Percentiles rank a stretch among this genome's conserved stretches.
Evolutionary conservation across 2,113 vertebrate species (phyloP).

Genomic region (Nipponia nippon): DNA sequence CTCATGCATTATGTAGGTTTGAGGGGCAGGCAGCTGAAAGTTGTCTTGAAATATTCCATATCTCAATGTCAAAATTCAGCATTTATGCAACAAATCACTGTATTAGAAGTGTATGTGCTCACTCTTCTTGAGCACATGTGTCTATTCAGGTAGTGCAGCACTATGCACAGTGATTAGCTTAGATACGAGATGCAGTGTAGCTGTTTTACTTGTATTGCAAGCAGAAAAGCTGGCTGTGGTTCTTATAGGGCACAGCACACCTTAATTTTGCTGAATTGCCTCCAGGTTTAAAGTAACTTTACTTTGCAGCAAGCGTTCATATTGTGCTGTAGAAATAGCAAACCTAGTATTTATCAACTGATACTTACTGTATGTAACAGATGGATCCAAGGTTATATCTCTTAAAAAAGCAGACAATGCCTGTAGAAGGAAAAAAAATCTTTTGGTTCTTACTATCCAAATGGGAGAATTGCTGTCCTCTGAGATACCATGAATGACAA

Average conservation of each 20-base stretch:
- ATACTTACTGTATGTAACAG: not conserved
- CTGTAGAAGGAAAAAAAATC: not conserved
- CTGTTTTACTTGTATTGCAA: not conserved
- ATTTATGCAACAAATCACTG: not conserved
- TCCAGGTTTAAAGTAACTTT: not conserved
- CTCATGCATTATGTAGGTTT: not conserved
- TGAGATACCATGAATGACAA: not conserved
- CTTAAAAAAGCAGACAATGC: not conserved
- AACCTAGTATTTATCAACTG: not conserved
- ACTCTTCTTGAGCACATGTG: not conserved
- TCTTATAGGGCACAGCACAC: not conserved
- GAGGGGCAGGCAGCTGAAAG: not conserved
- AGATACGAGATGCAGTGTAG: not conserved
- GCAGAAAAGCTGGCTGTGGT: not conserved
- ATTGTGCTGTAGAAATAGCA: not conserved
- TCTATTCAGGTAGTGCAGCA: not conserved
- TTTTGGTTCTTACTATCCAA: not conserved
- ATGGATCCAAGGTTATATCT: not conserved
- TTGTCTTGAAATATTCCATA: not conserved
- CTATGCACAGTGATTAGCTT: not conserved
- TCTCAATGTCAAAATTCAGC: not conserved
- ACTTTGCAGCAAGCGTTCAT: not conserved
- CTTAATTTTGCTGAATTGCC: not conserved
- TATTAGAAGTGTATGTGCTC: not conserved
- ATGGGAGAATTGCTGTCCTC: not conserved